Base-by-base conservation (phyloP, 2,797 vertebrate genomes). In the Agapornis canus region DNA sequence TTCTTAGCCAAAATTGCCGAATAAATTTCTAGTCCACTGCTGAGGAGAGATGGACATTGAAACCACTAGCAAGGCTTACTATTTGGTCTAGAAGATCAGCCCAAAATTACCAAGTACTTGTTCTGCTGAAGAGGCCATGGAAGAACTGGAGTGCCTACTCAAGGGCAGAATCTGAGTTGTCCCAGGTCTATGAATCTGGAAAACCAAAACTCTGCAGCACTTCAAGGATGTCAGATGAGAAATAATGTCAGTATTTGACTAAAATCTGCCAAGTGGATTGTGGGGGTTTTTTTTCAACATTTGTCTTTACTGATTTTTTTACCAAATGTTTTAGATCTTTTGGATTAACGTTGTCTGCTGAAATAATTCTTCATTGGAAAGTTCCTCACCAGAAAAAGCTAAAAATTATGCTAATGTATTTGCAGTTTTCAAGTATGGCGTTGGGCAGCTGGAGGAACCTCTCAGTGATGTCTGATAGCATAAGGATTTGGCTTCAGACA, bases 381-480 rank as follows among this genome's bases (percentile, higher is more conserved):
- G 17, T 63, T 94, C 60, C 57, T 86, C n/a, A 72, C 22, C 54
- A 59, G 61, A 59, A 86, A 69, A 51, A 86, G 27, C 65, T 91
- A 79, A 83, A 89, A 73, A 21, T 56, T 57, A 40, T 18, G 26
- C 40, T 80, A 21, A 57, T 57, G 6, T 71, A 13, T 80, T 91
- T 57, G 39, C 52, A 78, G 52, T 69, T 90, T 86, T 56, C 45
- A 80, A 60, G n/a, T 75, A 42, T 37, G n/a, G 16, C 13, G 22
- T 49, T 23, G 45, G 45, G 45, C 31, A 73, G n/a, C 27, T 66
- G 60, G 40, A 68, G 26, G 52, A 83, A 31, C 23, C 11, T 92
- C 71, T 73, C 32, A 48, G 21, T 40, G 57, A 52, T 83, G 31
- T 71, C 48, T 81, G 57, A 37, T 16, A 61, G 37, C 12, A 18